Evolutionary conservation across 2,888 invertebrate species (phyloP).

Genomic region (Limnephilus auricula): DNA sequence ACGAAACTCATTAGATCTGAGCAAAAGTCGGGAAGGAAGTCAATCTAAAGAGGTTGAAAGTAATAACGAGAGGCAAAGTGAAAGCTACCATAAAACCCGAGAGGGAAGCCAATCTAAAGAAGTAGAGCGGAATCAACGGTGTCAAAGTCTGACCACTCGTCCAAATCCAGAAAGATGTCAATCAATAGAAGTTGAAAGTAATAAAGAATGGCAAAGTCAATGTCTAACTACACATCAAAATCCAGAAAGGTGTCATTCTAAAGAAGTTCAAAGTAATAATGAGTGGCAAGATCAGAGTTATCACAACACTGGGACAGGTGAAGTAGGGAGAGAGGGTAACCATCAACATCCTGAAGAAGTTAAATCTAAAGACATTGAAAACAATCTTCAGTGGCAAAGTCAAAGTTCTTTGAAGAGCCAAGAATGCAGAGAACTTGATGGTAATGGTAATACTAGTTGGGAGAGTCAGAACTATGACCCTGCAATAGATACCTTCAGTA

Average conservation of each 20-base stretch:
- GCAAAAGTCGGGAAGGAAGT: conserved; percentile 63
- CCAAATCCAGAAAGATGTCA: neutral
- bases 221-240: neutral
- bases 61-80: conserved; percentile 68
- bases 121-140: neutral
- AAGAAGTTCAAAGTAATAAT: neutral
- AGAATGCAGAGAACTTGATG: conserved; percentile 64
- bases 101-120: conserved; percentile 58
- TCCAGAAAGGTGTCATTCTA: neutral
- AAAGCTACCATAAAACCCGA: conserved; percentile 50
- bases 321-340: neutral
- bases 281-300: neutral
- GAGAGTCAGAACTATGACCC: conserved; percentile 66
- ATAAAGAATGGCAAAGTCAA: neutral
- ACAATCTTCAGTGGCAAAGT: conserved; percentile 2
- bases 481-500: conserved; percentile 25
- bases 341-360: neutral
- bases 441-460: conserved; percentile 69
- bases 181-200: neutral
- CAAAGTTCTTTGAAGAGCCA: conserved; percentile 63
- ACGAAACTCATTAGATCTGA: conserved; percentile 72
- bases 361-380: neutral
- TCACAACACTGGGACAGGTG: neutral
- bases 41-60: conserved; percentile 67
- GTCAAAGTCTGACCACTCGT: neutral